These are phyloP conservation scores for Pithecia hirsuta DNA, from an alignment of 2,797 vertebrate species.

Conservation along the genomic window DNA sequence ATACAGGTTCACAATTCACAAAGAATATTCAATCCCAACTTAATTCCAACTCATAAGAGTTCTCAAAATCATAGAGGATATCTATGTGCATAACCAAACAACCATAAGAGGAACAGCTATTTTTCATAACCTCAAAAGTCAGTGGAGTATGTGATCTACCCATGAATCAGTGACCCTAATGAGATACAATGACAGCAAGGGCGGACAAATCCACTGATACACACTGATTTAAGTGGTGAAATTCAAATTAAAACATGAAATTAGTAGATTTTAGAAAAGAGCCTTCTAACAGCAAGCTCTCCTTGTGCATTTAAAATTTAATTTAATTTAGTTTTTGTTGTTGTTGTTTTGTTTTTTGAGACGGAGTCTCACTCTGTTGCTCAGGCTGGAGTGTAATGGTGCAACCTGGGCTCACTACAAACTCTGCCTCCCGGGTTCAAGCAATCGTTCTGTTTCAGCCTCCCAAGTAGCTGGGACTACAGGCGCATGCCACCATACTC, in stretches of 20 bases:
- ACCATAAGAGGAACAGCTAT: background rate
- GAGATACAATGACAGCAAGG: background rate
- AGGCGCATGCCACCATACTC: background rate
- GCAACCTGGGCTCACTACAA: background rate
- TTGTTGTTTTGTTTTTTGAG: no score
- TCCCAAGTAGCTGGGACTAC: background rate
- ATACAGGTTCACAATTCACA: background rate
- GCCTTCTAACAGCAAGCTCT: slow-evolving; percentile 11
- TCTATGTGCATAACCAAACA: background rate
- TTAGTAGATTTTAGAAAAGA: background rate
- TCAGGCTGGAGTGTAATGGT: background rate
- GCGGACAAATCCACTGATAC: background rate
- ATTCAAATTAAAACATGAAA: background rate
- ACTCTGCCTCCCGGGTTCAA: background rate
- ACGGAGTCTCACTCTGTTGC: no score
- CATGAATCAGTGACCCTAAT: background rate
- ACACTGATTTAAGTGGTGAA: background rate
- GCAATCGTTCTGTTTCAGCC: background rate
- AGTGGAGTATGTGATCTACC: background rate
- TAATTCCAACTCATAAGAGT: background rate
- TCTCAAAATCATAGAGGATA: background rate
- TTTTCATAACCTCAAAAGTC: background rate
- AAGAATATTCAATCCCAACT: background rate
- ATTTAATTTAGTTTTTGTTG: background rate
- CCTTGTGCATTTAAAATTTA: background rate